Percentiles rank a stretch among this genome's conserved stretches.
Conservation (phyloP, 2,113 vertebrate species). For the Galemys pyrenaicus region DNA sequence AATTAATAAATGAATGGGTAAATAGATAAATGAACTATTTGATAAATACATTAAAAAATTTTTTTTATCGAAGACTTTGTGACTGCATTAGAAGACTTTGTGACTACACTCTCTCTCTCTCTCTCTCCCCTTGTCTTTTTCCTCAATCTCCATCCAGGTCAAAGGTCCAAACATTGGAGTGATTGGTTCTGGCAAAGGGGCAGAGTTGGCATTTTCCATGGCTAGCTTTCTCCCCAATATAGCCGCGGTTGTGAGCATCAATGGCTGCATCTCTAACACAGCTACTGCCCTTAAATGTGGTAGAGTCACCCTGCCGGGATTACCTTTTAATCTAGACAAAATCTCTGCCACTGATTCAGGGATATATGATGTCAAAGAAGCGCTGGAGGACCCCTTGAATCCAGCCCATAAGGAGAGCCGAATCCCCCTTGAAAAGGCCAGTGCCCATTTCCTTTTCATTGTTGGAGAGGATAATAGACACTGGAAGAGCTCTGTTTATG, state of each 20-base stretch:
- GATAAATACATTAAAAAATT: not conserved
- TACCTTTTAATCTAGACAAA: slow-evolving; percentile 81
- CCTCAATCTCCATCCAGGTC: slow-evolving; percentile 79
- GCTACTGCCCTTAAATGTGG: slow-evolving; percentile 79
- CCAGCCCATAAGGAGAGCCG: slow-evolving; percentile 75
- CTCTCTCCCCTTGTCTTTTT: not conserved
- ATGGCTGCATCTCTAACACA: slow-evolving; percentile 83
- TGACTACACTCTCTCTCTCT: not conserved
- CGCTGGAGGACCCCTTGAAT: slow-evolving; percentile 80
- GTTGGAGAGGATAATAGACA: slow-evolving; percentile 83
- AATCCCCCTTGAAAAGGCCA: slow-evolving; percentile 84
- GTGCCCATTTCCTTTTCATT: slow-evolving; percentile 83
- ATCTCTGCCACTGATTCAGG: slow-evolving; percentile 78
- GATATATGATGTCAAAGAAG: slow-evolving; percentile 83
- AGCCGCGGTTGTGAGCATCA: slow-evolving; percentile 83
- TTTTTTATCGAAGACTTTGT: not conserved
- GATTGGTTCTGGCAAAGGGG: slow-evolving; percentile 84
- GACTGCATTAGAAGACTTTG: not conserved
- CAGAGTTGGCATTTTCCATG: slow-evolving; percentile 85
- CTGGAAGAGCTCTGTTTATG: slow-evolving; percentile 85
- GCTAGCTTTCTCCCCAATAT: slow-evolving; percentile 85
- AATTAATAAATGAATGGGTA: not conserved
- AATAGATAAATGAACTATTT: not conserved
- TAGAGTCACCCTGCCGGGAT: slow-evolving; percentile 78
- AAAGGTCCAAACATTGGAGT: slow-evolving; percentile 84